Evolutionary conservation across 1,140 invertebrate genomes (phyloP).

Genomic region (Ruditapes philippinarum): DNA sequence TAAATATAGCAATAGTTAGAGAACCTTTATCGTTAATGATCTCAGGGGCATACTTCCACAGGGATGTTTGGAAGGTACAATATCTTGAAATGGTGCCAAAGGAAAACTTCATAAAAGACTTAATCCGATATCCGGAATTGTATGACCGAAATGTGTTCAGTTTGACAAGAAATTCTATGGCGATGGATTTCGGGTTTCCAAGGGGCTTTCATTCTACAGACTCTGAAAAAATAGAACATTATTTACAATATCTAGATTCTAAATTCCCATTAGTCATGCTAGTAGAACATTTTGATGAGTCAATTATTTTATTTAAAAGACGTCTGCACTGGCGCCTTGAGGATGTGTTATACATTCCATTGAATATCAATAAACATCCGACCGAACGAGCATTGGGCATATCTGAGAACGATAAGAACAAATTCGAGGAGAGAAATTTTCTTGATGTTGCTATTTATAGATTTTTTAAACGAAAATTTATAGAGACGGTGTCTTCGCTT

Average conservation of each 20-base stretch:
- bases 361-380: slow-evolving; percentile 33
- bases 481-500: slow-evolving; percentile 19
- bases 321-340: slow-evolving; percentile 87
- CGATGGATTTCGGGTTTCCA: slow-evolving; percentile 69
- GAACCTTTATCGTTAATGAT: slow-evolving; percentile 55
- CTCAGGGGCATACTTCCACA: slow-evolving; percentile 72
- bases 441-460: slow-evolving; percentile 71
- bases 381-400: background rate
- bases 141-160: slow-evolving; percentile 51
- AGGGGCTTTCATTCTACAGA: slow-evolving; percentile 33
- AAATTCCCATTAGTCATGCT: slow-evolving; percentile 88
- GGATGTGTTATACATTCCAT: slow-evolving; percentile 81
- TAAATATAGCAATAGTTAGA: slow-evolving; percentile 62
- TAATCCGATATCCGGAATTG: slow-evolving; percentile 64
- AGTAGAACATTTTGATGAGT: slow-evolving; percentile 88
- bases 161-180: slow-evolving; percentile 68
- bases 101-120: slow-evolving; percentile 49
- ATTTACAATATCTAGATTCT: slow-evolving; percentile 47
- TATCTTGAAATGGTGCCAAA: slow-evolving; percentile 18
- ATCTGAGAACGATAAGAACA: background rate
- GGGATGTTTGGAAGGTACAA: slow-evolving; percentile 47
- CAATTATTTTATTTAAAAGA: slow-evolving; percentile 86
- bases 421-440: slow-evolving; percentile 40
- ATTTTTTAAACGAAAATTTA: slow-evolving; percentile 63
- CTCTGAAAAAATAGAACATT: slow-evolving; percentile 28